Base-by-base conservation (phyloP, 1,140 invertebrate species). In the Aphis gossypii region DNA sequence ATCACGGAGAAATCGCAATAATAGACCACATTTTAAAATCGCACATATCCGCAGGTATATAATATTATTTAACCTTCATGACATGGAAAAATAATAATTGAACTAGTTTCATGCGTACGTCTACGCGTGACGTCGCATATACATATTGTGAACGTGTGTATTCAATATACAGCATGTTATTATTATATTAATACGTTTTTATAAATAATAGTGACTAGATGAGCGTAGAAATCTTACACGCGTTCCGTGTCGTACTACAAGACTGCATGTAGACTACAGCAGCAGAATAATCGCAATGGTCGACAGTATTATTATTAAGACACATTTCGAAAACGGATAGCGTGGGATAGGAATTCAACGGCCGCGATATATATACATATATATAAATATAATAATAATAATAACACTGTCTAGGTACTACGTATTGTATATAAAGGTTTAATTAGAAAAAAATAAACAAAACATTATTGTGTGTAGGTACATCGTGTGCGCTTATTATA, bases 331-430 rank as follows among this genome's bases (percentile, higher is more conserved):
- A 68, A 68, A 68, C 35, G 38, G n/a, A 76, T 76, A 90, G 44
- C 89, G 89, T 90, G 89, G 89, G 89, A 90, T 90, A 44, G 89
- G 89, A 90, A 90, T 90, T 90, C 38, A 44, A 89, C 88, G 88
- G 89, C 2, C 25, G 38, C 76, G 8, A 51, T n/a, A 9, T n/a
- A 48, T 14, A 30, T n/a, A 86, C 38, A 46, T 46, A 86, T 83
- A 46, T 46, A 86, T 83, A 46, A 25, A 30, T n/a, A 48, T 30
- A 8, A 48, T 88, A 68, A 60, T 60, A 60, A 68, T n/a, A 46
- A 86, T 18, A 44, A 46, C 30, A 86, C 38, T 23, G 20, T 38
- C 21, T 23, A 54, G 7, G 60, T 68, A 68, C 25, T 4, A 25
- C 89, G 38, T 46, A 88, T 88, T 51, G 14, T 60, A 35, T 20